Evolutionary conservation across 2,888 invertebrate species (phyloP), one percentile per base, ranked within the genome.

Genomic region (Morpho achilles): DNA sequence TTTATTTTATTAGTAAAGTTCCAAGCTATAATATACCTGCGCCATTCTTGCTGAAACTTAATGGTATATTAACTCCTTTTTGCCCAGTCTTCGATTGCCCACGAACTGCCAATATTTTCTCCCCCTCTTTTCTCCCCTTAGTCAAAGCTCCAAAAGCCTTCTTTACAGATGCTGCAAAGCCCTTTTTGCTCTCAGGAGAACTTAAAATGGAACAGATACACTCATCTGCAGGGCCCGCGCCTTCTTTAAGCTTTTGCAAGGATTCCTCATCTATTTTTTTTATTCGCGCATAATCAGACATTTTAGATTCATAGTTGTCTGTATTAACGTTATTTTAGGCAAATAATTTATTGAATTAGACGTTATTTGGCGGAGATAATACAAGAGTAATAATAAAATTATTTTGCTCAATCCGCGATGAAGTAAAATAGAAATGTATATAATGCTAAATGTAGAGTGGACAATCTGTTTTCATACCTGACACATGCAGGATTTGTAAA

Each of bases 231-330:
- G 82, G 82, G 0, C 82, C 82, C 0, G 65, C 3, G 0, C 75
- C 80, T 55, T 82, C 82, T 0, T 63, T 64, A n/a, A 82, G 16
- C 5, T 71, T 66, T 40, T 66, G 62, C 0, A 75, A 60, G 0
- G 80, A 76, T 0, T 76, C 73, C 7, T 80, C 76, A 7, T 83
- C 82, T 0, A 80, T 53, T 62, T 77, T 77, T 57, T 75, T 79
- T 0, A 77, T 53, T 62, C 75, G 58, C 1, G 63, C 55, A 60
- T 77, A 79, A 59, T 62, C 57, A 47, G 63, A 50, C 68, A 68
- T 68, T 46, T 51, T 44, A 10, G n/a, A 43, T 43, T 43, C 43
- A 43, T 43, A 7, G 8, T 43, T 32, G 32, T 32, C 5, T 32
- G 3, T 32, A 32, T 32, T 32, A 32, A 32, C 32, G 32, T 32